Conservation (phyloP, 2,113 vertebrate species). For the Nesospiza acunhae region DNA sequence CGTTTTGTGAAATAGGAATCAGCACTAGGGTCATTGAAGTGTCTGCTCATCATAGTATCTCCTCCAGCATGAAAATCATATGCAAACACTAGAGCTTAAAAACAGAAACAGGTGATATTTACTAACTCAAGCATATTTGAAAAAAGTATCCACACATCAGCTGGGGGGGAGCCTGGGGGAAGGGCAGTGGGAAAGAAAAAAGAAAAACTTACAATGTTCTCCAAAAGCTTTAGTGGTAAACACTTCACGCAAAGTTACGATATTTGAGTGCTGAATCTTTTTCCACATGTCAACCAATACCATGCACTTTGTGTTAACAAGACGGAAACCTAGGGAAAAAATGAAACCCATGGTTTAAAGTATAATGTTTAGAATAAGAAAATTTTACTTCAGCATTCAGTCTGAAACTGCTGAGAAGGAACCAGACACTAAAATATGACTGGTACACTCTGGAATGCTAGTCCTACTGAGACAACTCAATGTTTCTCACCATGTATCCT, state of each 20-base stretch:
- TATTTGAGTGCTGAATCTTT: slow-evolving; percentile 98
- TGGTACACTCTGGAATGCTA: background rate
- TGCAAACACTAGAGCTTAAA: slow-evolving; percentile 94
- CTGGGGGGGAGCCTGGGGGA: fast-evolving
- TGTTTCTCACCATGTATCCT: slow-evolving; percentile 92
- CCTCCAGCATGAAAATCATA: slow-evolving; percentile 98
- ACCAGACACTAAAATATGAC: background rate
- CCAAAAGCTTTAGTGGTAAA: slow-evolving; percentile 99
- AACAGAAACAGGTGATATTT: slow-evolving; percentile 44
- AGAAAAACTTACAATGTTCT: slow-evolving; percentile 89
- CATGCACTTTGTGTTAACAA: slow-evolving; percentile 99
- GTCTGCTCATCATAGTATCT: slow-evolving; percentile 97
- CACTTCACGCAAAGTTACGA: slow-evolving; percentile 93
- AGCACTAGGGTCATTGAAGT: slow-evolving; percentile 95
- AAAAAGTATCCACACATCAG: background rate
- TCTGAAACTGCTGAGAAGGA: background rate
- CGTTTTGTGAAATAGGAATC: slow-evolving; percentile 97
- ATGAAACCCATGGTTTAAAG: background rate
- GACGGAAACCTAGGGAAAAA: slow-evolving; percentile 86
- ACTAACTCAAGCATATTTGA: slow-evolving; percentile 4
- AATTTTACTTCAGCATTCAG: background rate
- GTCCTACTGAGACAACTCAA: background rate
- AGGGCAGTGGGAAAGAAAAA: background rate
- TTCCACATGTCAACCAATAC: slow-evolving; percentile 99
- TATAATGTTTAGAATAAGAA: background rate